Conservation (phyloP, 2,888 invertebrate species). For the Sminthurinus aureus region DNA sequence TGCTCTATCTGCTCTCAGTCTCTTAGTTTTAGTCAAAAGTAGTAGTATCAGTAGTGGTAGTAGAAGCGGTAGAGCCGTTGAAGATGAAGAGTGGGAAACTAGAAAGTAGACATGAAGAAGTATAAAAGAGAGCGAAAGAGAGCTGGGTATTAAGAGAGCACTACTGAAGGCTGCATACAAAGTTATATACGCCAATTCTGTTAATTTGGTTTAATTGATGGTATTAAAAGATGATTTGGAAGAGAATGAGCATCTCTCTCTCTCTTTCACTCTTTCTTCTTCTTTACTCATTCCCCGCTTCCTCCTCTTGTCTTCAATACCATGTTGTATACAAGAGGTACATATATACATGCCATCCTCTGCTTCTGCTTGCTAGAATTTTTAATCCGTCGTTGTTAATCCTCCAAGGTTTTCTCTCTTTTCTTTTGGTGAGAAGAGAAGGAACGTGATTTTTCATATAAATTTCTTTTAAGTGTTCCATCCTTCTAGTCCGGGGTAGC, state of each 20-base stretch:
- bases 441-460: slow-evolving; percentile 60
- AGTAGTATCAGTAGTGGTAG: too few species aligned
- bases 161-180: slow-evolving; percentile 34
- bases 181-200: slow-evolving; percentile 37
- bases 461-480: slow-evolving; percentile 46
- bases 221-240: slow-evolving; percentile 59
- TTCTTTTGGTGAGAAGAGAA: slow-evolving; percentile 33
- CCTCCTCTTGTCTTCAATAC: not conserved
- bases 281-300: slow-evolving; percentile 12
- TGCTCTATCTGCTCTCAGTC: slow-evolving; percentile 33
- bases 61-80: slow-evolving; percentile 7
- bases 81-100: slow-evolving; percentile 31
- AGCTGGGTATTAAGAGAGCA: slow-evolving; percentile 27
- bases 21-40: not conserved
- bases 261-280: slow-evolving; percentile 30
- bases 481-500: too few species aligned
- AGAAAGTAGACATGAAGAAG: slow-evolving; percentile 31
- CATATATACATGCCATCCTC: slow-evolving; percentile 20
- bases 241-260: slow-evolving; percentile 15
- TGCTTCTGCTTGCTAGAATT: slow-evolving; percentile 36
- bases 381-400: slow-evolving; percentile 60
- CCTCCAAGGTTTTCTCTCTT: slow-evolving; percentile 49
- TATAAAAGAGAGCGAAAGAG: slow-evolving; percentile 28
- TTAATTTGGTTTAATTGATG: slow-evolving; percentile 60
- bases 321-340: not conserved